Evolutionary conservation across 1,140 invertebrate genomes (phyloP).

Genomic region (Diachasmimorpha longicaudata): DNA sequence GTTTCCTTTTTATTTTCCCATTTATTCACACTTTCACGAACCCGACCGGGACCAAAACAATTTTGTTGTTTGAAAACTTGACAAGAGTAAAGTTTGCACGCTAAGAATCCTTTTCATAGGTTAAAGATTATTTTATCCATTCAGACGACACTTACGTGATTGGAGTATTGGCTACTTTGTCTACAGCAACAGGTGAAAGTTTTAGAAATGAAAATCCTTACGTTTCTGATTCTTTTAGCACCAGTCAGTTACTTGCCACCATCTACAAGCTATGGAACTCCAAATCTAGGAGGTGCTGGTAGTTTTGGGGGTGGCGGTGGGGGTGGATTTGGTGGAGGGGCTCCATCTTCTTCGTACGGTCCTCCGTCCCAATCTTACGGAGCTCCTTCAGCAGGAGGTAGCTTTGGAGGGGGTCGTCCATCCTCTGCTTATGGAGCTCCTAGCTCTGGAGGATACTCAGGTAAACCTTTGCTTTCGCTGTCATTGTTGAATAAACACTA

Average conservation of each 20-base stretch:
- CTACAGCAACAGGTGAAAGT: constrained; percentile 14
- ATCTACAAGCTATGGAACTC: constrained; percentile 63
- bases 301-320: constrained; percentile 41
- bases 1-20: background rate
- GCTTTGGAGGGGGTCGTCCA: constrained; percentile 33
- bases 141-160: background rate
- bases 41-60: too few species aligned
- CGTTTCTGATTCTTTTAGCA: background rate
- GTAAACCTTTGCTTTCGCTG: constrained; percentile 24
- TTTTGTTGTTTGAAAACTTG: too few species aligned
- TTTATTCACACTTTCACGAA: background rate
- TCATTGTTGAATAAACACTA: too few species aligned
- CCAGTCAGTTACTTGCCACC: constrained; percentile 57
- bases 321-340: background rate
- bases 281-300: constrained; percentile 55
- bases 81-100: too few species aligned
- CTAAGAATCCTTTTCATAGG: too few species aligned
- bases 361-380: constrained; percentile 34
- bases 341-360: constrained; percentile 56
- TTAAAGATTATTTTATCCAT: constrained; percentile 1
- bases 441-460: constrained; percentile 29
- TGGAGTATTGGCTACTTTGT: background rate
- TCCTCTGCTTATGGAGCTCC: constrained; percentile 60
- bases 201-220: background rate
- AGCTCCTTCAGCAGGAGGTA: constrained; percentile 19